Evolutionary conservation across 2,888 invertebrate species (phyloP).

Genomic region (Callyntrura sp.): DNA sequence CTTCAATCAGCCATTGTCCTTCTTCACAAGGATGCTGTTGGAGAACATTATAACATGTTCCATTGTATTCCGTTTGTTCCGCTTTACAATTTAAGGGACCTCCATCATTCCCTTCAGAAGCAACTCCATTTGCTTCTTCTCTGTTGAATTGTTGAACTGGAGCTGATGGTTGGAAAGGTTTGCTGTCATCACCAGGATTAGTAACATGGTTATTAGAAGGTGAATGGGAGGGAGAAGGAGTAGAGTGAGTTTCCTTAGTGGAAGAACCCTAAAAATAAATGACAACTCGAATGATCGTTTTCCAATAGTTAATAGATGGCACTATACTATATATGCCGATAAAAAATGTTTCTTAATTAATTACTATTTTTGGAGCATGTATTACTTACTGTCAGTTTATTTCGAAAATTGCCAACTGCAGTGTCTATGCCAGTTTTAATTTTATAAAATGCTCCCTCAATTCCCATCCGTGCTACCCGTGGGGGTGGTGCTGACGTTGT

Average conservation of each 20-base stretch:
- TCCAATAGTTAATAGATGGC: no score
- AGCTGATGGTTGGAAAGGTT: neutral
- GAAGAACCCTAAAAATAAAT: neutral
- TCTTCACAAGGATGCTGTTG: conserved; percentile 67
- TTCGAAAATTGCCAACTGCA: no score
- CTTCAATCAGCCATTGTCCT: conserved; percentile 80
- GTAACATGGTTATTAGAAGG: neutral
- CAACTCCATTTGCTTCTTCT: neutral
- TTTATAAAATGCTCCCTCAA: no score
- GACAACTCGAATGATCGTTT: no score
- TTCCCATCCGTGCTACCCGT: no score
- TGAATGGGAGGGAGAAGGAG: conserved; percentile 19
- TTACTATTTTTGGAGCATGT: no score
- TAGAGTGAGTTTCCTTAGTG: conserved; percentile 50
- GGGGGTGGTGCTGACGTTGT: no score
- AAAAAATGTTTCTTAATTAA: no score
- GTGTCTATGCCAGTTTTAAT: no score
- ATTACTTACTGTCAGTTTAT: no score
- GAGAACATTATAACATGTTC: conserved; percentile 75
- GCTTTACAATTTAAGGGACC: conserved; percentile 49
- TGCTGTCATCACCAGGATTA: neutral
- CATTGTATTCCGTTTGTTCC: conserved; percentile 63
- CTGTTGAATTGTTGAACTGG: conserved; percentile 4
- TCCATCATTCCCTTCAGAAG: conserved; percentile 6
- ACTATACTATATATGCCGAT: no score